Evolutionary conservation across 2,113 vertebrate genomes (phyloP).

Genomic region (Chloropsis hardwickii): DNA sequence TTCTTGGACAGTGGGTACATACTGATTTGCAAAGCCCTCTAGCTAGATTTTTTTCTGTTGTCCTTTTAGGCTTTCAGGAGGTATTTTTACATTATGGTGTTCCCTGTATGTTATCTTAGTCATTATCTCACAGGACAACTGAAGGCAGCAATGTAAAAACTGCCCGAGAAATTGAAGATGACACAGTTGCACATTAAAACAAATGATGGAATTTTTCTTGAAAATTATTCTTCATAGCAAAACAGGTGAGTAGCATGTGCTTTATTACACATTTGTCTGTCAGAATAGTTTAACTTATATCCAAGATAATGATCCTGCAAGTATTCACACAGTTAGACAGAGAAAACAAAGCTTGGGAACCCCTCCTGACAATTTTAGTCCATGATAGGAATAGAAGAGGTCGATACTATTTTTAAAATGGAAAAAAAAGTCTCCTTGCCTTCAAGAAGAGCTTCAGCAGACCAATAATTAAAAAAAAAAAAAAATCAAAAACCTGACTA

Average conservation of each 20-base stretch:
- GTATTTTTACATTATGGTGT: background rate
- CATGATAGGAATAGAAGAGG: background rate
- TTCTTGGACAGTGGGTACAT: background rate
- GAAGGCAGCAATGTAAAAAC: background rate
- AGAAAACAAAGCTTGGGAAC: background rate
- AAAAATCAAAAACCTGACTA: background rate
- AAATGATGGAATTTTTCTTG: background rate
- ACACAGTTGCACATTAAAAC: background rate
- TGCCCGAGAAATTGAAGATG: background rate
- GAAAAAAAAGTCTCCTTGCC: background rate
- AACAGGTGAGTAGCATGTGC: background rate
- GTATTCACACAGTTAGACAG: background rate
- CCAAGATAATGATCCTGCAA: background rate
- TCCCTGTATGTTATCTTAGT: background rate
- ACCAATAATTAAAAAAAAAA: background rate
- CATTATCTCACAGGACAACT: background rate
- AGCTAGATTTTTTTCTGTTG: background rate
- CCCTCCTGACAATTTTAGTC: background rate
- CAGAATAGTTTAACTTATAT: background rate
- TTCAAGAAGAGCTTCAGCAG: background rate
- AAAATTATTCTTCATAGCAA: background rate
- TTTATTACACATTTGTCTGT: background rate
- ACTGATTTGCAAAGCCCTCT: background rate
- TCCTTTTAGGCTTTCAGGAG: background rate
- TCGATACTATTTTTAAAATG: background rate